Percentiles rank a stretch among this genome's conserved stretches.
Evolutionary conservation across 2,888 invertebrate species (phyloP).

Genomic region (Hydropsyche betteni): DNA sequence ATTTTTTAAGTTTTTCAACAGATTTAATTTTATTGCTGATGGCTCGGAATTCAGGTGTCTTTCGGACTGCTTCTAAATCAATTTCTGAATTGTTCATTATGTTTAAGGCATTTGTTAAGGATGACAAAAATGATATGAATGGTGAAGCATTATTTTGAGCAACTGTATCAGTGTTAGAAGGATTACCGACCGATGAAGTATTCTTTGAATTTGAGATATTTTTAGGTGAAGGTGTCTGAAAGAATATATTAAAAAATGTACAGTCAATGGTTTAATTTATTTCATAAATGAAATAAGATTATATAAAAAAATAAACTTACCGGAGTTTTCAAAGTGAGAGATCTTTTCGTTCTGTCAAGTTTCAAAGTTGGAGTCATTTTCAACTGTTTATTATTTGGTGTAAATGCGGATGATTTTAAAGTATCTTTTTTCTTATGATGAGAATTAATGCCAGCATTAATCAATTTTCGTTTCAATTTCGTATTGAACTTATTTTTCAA

Average conservation of each 20-base stretch:
- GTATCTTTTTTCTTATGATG: too few species aligned
- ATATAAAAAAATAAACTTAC: neutral
- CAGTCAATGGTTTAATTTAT: neutral
- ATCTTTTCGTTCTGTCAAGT: neutral
- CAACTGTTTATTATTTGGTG: too few species aligned
- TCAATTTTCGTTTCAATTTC: too few species aligned
- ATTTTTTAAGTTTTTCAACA: conserved; percentile 62
- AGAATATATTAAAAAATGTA: neutral
- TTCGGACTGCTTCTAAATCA: conserved; percentile 59
- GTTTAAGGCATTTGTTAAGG: conserved; percentile 37
- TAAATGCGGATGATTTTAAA: too few species aligned
- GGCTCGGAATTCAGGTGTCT: conserved; percentile 54
- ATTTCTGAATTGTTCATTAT: conserved; percentile 37
- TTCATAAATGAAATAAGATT: neutral
- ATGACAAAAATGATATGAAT: conserved; percentile 32
- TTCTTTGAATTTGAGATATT: neutral
- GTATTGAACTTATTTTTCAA: too few species aligned
- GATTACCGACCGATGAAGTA: neutral
- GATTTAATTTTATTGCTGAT: conserved; percentile 56
- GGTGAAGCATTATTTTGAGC: neutral
- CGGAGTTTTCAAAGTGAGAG: neutral
- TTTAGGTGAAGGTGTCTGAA: neutral
- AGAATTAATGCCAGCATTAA: too few species aligned
- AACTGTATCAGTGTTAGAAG: neutral
- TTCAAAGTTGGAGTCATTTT: neutral